A percentile compares a stretch with the other conserved stretches of the same genome.
Conservation (phyloP, 2,113 vertebrate species). For the Vimba vimba region DNA sequence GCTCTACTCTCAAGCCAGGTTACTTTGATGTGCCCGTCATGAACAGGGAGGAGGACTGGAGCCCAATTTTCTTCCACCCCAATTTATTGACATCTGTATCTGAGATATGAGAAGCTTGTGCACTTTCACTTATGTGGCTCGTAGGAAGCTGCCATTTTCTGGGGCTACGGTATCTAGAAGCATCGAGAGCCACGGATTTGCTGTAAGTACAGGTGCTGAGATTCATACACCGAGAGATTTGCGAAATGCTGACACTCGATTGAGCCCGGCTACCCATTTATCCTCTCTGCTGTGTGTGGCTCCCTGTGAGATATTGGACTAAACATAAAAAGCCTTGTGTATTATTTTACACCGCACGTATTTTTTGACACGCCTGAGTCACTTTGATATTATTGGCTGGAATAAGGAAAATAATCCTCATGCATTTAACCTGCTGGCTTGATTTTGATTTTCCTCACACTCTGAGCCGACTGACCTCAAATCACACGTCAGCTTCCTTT, state of each 20-base stretch:
- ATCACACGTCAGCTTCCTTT: not conserved
- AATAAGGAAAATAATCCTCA: constrained; percentile 14
- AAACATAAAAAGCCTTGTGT: not conserved
- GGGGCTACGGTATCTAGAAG: not conserved
- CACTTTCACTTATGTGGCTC: not conserved
- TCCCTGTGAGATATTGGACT: not conserved
- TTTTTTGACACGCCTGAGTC: not conserved
- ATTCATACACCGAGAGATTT: constrained; percentile 10
- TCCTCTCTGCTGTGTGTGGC: not conserved
- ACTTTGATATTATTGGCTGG: constrained; percentile 5
- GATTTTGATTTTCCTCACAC: not conserved
- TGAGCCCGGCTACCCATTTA: not conserved
- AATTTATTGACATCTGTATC: constrained; percentile 41
- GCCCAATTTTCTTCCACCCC: constrained; percentile 20
- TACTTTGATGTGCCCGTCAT: constrained; percentile 29
- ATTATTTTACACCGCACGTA: not conserved
- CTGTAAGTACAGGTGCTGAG: constrained; percentile 1
- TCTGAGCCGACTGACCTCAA: not conserved
- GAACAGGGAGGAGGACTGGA: not conserved
- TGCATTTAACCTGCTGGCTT: not conserved
- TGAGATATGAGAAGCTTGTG: not conserved
- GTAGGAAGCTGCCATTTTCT: not conserved
- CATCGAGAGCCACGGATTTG: not conserved
- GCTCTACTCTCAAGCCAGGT: constrained; percentile 16
- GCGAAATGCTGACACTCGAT: constrained; percentile 13